Evolutionary conservation across 2,797 vertebrate species (phyloP).

Genomic region (Melanotaenia pygmaea): DNA sequence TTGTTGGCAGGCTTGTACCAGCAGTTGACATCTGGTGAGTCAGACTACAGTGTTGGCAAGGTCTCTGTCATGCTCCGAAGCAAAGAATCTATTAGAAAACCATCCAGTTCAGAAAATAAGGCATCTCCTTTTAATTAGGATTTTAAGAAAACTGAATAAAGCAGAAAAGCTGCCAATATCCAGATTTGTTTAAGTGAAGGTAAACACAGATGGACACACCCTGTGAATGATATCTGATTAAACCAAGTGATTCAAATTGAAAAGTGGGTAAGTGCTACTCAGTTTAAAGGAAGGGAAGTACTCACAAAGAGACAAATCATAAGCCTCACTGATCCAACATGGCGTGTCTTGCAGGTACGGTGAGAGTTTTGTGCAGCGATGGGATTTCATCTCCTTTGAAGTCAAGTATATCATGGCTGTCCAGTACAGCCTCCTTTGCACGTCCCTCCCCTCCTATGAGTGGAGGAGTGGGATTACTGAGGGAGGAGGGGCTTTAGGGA

Average conservation of each 20-base stretch:
- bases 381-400: slow-evolving; percentile 73
- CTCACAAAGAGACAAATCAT: slow-evolving; percentile 49
- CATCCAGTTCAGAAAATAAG: background rate
- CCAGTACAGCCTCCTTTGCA: slow-evolving; percentile 53
- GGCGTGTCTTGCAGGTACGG: slow-evolving; percentile 61
- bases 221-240: slow-evolving; percentile 49
- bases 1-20: background rate
- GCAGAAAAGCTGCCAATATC: slow-evolving; percentile 19
- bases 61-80: background rate
- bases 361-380: slow-evolving; percentile 50
- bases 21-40: slow-evolving; percentile 7
- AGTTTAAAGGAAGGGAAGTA: slow-evolving; percentile 49
- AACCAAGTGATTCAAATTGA: slow-evolving; percentile 44
- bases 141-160: slow-evolving; percentile 25
- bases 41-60: background rate
- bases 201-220: slow-evolving; percentile 37
- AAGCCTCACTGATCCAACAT: slow-evolving; percentile 54
- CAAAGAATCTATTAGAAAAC: background rate
- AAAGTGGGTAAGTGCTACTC: slow-evolving; percentile 35
- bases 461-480: slow-evolving; percentile 63
- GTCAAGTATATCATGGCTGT: slow-evolving; percentile 67
- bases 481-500: slow-evolving; percentile 65
- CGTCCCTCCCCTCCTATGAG: slow-evolving; percentile 52
- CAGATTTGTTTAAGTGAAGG: slow-evolving; percentile 15
- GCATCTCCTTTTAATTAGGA: slow-evolving; percentile 7